phyloP scores from a whole-genome alignment of 2,888 invertebrate species.

The Lasioglossum calceatum region DNA sequence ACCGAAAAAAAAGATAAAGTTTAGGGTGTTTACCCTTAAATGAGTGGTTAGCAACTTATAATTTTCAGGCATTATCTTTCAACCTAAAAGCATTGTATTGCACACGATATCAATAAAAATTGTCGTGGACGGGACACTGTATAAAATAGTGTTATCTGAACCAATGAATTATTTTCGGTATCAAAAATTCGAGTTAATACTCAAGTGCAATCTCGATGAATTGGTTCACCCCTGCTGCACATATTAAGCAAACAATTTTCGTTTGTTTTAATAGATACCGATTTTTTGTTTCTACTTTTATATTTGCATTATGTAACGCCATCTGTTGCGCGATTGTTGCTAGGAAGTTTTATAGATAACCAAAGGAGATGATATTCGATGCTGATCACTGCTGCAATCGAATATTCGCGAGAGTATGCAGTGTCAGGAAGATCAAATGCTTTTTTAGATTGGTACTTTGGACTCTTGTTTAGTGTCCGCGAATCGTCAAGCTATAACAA shows the following conservation, averaged over 20 bases:
- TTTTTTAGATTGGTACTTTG: not conserved
- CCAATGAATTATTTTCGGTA: not conserved
- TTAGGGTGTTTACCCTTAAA: too few relatives aligned
- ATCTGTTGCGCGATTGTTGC: slow-evolving; percentile 1
- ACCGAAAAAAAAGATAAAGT: too few relatives aligned
- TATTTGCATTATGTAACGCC: not conserved
- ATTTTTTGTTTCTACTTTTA: not conserved
- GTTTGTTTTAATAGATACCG: not conserved
- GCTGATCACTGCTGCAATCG: too few relatives aligned
- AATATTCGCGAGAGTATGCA: not conserved
- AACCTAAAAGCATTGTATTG: too few relatives aligned
- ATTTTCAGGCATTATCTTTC: too few relatives aligned
- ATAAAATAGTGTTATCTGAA: not conserved
- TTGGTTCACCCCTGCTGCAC: not conserved
- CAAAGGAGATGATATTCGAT: not conserved
- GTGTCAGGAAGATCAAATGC: not conserved
- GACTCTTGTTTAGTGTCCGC: slow-evolving; percentile 14
- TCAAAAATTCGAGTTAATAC: not conserved
- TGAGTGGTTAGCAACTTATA: too few relatives aligned
- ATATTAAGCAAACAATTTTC: not conserved
- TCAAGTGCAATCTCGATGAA: not conserved
- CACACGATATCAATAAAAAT: too few relatives aligned
- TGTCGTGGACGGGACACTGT: not conserved
- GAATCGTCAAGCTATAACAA: slow-evolving; percentile 8
- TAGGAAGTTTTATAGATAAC: slow-evolving; percentile 2